Base-by-base conservation (phyloP, 2,113 vertebrate species). In the Callopanchax toddi region DNA sequence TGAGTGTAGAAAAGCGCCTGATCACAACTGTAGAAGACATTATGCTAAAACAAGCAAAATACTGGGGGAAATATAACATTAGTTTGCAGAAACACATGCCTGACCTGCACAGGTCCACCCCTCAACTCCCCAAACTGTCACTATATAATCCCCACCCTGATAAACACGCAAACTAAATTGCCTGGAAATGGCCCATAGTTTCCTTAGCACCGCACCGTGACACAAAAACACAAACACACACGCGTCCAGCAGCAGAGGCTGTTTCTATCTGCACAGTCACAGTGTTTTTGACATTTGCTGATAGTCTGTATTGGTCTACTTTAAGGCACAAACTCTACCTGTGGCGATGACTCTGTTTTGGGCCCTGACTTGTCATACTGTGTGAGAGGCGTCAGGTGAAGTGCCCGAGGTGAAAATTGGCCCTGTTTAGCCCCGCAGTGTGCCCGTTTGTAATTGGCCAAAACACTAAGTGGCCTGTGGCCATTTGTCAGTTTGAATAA, bases 361-460 rank as follows among this genome's bases (percentile, higher is more conserved):
- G 85, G 82, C 82, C 80, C 86, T 75, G 76, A 83, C 84, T 86
- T 87, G 89, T 87, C 84, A 81, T 74, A 84, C 74, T 46, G 65
- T 57, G 79, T 56, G 72, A 72, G 76, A 80, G 78, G 79, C 67
- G 68, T 82, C 84, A 78, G 75, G 85, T 81, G 76, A 55, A 78
- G 58, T 17, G 87, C 88, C 78, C 11, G 7, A 54, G 86, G 88
- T 70, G 17, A 64, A 74, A 81, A 67, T 64, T 83, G 82, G 73
- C 74, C 83, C 82, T 87, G 79, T 87, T 90, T 81, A 82, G 83
- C 81, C 84, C 81, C 44, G 81, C 81, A 87, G 87, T 85, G 56
- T 83, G 83, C 86, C 88, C 71, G 74, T 86, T 85, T 85, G 83
- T 89, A 89, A 89, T 88, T 91, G 90, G 89, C 82, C 79, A 81